Conservation (phyloP, 2,888 invertebrate genomes). For the Abrostola triplasia region DNA sequence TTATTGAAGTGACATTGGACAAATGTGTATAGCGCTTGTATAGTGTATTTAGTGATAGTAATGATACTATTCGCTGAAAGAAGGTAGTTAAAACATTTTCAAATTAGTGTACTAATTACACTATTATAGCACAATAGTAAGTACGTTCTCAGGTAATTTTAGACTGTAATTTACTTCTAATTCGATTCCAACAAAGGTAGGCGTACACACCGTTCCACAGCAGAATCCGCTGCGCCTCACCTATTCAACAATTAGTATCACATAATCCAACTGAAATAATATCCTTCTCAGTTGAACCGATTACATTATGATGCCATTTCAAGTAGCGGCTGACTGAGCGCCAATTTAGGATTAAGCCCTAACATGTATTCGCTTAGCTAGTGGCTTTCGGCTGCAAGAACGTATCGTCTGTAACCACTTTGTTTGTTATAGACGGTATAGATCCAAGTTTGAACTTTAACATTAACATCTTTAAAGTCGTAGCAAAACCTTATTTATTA, state of each 20-base stretch:
- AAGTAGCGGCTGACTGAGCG: conserved; percentile 7
- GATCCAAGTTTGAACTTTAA: background rate
- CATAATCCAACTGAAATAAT: conserved; percentile 14
- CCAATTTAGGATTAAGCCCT: conserved; percentile 20
- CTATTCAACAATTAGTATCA: conserved; percentile 9
- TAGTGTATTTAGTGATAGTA: no score
- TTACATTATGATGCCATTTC: conserved; percentile 13
- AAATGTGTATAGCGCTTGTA: no score
- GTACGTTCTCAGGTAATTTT: no score
- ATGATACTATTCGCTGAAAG: no score
- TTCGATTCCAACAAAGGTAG: no score
- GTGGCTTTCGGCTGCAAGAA: background rate
- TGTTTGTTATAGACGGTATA: background rate
- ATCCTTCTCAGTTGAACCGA: conserved; percentile 9
- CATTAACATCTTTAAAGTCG: no score
- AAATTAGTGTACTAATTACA: no score
- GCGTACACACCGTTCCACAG: no score
- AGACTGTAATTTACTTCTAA: no score
- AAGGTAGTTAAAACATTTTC: no score
- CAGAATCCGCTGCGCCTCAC: background rate
- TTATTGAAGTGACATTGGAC: background rate
- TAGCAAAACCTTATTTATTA: no score
- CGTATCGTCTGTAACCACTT: background rate
- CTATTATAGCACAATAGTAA: no score
- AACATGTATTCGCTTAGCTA: conserved; percentile 6